Conservation (phyloP, 2,888 invertebrate genomes). For the Mycalesis mineus region DNA sequence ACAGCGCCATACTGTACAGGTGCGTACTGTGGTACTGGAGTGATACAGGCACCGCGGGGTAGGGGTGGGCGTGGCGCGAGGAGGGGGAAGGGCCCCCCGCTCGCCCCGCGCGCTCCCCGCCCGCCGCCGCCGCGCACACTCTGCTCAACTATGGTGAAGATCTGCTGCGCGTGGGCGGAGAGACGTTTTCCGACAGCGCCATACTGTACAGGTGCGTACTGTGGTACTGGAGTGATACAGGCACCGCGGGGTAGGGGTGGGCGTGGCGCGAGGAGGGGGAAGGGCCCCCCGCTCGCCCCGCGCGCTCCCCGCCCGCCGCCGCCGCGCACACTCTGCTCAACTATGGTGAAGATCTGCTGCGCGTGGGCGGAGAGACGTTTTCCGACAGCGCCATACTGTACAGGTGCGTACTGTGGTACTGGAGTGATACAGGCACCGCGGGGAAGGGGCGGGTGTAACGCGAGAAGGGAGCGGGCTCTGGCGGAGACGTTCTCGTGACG, state of each 20-base stretch:
- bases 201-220: constrained; percentile 56
- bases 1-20: constrained; percentile 58
- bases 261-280: neutral
- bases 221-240: neutral
- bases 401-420: constrained; percentile 39
- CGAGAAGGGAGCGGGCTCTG: too few relatives aligned
- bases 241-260: neutral
- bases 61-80: neutral
- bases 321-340: neutral
- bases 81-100: neutral
- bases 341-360: constrained; percentile 47
- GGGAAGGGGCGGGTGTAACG: too few relatives aligned
- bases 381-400: constrained; percentile 52
- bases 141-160: constrained; percentile 41
- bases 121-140: neutral
- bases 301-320: too few relatives aligned
- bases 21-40: constrained; percentile 27
- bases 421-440: neutral
- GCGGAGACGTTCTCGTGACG: too few relatives aligned
- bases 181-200: constrained; percentile 51
- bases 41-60: neutral
- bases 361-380: constrained; percentile 66
- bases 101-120: too few relatives aligned
- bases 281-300: neutral
- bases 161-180: constrained; percentile 59